Evolutionary conservation across 1,140 invertebrate genomes (phyloP).

Genomic region (Archegozetes longisetosus): DNA sequence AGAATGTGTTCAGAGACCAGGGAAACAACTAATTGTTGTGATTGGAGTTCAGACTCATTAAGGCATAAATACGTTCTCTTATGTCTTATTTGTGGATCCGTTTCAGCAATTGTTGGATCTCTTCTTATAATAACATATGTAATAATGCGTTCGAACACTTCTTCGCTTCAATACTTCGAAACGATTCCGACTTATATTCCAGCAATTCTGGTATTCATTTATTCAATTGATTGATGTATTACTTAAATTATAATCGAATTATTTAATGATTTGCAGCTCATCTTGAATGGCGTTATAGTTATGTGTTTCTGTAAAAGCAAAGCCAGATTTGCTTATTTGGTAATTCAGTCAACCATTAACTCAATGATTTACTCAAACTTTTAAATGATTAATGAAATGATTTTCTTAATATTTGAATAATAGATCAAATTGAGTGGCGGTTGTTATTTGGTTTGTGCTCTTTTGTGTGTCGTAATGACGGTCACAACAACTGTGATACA

Average conservation of each 20-base stretch:
- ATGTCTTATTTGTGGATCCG: constrained; percentile 51
- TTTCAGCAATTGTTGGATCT: constrained; percentile 50
- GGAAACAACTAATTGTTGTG: neutral
- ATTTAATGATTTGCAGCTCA: constrained; percentile 33
- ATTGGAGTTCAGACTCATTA: neutral
- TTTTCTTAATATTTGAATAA: constrained; percentile 1
- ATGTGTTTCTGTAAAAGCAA: constrained; percentile 62
- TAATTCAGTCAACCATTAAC: constrained; percentile 19
- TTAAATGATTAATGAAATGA: neutral
- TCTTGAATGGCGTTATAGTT: constrained; percentile 63
- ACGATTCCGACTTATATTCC: constrained; percentile 68
- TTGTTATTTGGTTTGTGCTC: constrained; percentile 60
- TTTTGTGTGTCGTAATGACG: constrained; percentile 65
- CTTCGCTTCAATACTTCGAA: constrained; percentile 60
- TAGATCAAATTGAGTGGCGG: constrained; percentile 72
- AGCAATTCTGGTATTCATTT: constrained; percentile 40
- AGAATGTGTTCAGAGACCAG: neutral
- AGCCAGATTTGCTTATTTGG: constrained; percentile 66
- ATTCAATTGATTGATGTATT: neutral
- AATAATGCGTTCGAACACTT: constrained; percentile 54
- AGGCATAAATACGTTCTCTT: constrained; percentile 50
- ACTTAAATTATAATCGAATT: constrained; percentile 1
- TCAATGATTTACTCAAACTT: neutral
- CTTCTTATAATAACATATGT: constrained; percentile 57
- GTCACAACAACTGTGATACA: constrained; percentile 83